Conservation (phyloP, 2,888 invertebrate species). For the Ochlodes sylvanus region DNA sequence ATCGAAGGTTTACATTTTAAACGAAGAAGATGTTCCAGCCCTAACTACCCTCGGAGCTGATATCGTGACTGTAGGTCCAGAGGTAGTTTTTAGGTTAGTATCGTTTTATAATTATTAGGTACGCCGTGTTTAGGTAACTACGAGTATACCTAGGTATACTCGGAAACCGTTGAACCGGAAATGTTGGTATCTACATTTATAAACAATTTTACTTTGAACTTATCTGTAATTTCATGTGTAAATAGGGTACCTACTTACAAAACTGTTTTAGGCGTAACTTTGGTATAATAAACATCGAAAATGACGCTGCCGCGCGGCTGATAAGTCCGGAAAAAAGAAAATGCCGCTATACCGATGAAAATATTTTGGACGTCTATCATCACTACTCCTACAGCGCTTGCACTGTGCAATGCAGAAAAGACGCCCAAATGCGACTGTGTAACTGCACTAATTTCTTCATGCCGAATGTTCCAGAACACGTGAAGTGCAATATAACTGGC, state of each 20-base stretch:
- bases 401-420: slow-evolving; percentile 89
- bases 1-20: slow-evolving; percentile 86
- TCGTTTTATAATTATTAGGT: background rate
- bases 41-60: slow-evolving; percentile 88
- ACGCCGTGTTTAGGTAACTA: too few species aligned
- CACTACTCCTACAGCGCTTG: slow-evolving; percentile 90
- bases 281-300: slow-evolving; percentile 87
- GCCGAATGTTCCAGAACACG: slow-evolving; percentile 85
- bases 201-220: too few species aligned
- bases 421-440: slow-evolving; percentile 87
- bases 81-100: slow-evolving; percentile 81
- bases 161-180: too few species aligned
- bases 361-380: slow-evolving; percentile 82
- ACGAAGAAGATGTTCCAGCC: slow-evolving; percentile 89
- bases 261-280: slow-evolving; percentile 76
- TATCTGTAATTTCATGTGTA: too few species aligned
- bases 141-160: too few species aligned
- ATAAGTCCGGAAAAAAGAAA: slow-evolving; percentile 88
- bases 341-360: slow-evolving; percentile 90
- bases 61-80: slow-evolving; percentile 84
- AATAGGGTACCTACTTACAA: too few species aligned
- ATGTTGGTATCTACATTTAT: too few species aligned
- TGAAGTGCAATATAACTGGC: slow-evolving; percentile 87
- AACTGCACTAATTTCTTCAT: slow-evolving; percentile 90
- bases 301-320: slow-evolving; percentile 87